Evolutionary conservation across 2,797 vertebrate genomes (phyloP), one percentile per base, ranked within the genome.

Genomic region (Centropyge bicolor): DNA sequence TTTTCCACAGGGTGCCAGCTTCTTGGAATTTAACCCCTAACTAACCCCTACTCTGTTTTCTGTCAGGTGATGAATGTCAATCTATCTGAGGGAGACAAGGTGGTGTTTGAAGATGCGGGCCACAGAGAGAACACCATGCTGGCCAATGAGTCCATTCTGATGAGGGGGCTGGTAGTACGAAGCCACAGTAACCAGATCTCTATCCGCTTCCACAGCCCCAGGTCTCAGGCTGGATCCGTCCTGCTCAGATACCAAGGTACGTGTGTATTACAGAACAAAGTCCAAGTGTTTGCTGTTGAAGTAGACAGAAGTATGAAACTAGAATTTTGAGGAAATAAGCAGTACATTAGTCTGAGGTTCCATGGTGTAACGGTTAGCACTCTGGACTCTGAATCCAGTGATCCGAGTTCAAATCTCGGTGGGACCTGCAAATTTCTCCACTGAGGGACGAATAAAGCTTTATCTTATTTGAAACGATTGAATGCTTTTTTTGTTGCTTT

Each of bases 141-240:
- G 92, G 97, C 97, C 90, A 99, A 99, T 0, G 96, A 98, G 90
- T 97, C 97, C 75, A 97, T 98, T 90, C 94, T 99, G 78, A 94
- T 97, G 88, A 95, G 94, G 48, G 97, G 97, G 12, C 94, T 98
- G 87, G 96, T 99, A 48, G 96, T 99, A 60, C 96, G 97, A 17
- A 98, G 98, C 88, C 96, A 96, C 3, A 97, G 96, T 86, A 98
- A 99, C 88, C 95, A 97, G 93, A 96, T 98, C 69, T 93, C 95
- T 61, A 92, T 99, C 65, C 96, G 84, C 76, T 96, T 97, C 93
- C 96, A 95, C 89, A 97, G 96, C 89, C 87, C 80, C n/a, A 85
- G 22, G 20, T 84, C 94, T 8, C 94, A 88, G 38, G 92, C 93
- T 0, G 96, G 96, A 20, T 95, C 94, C 35, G 96, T 98, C 76